These are phyloP conservation scores for Dipodomys spectabilis DNA, from an alignment of 2,113 vertebrate genomes.

Conservation along the genomic window DNA sequence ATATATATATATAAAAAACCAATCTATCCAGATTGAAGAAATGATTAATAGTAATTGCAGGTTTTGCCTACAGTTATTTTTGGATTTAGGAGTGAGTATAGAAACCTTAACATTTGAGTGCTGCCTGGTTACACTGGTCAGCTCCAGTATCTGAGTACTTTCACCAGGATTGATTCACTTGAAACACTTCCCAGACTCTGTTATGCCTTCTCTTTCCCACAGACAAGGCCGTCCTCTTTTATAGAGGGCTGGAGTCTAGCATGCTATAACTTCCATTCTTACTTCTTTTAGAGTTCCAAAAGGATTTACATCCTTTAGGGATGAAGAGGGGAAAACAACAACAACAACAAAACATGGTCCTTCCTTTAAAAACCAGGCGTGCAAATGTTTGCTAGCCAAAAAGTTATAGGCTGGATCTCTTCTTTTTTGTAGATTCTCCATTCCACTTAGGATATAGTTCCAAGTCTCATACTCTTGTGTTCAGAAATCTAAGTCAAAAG, in stretches of 20 bases:
- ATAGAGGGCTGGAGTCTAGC: neutral
- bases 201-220: neutral
- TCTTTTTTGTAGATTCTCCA: neutral
- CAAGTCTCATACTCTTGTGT: neutral
- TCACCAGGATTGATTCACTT: neutral
- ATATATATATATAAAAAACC: neutral
- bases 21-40: neutral
- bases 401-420: neutral
- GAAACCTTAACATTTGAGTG: neutral
- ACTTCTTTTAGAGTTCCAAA: neutral
- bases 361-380: neutral
- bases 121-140: accelerated
- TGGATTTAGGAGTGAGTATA: neutral
- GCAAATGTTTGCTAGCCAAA: neutral
- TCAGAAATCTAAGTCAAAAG: neutral
- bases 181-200: neutral
- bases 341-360: neutral
- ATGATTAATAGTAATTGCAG: no score
- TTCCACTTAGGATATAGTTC: neutral
- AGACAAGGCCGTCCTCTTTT: neutral
- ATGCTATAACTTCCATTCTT: neutral
- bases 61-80: neutral
- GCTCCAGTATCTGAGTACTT: neutral
- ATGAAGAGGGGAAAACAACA: neutral
- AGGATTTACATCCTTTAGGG: neutral